These are phyloP conservation scores for Heptranchias perlo DNA, from an alignment of 2,113 vertebrate species.

Conservation along the genomic window DNA sequence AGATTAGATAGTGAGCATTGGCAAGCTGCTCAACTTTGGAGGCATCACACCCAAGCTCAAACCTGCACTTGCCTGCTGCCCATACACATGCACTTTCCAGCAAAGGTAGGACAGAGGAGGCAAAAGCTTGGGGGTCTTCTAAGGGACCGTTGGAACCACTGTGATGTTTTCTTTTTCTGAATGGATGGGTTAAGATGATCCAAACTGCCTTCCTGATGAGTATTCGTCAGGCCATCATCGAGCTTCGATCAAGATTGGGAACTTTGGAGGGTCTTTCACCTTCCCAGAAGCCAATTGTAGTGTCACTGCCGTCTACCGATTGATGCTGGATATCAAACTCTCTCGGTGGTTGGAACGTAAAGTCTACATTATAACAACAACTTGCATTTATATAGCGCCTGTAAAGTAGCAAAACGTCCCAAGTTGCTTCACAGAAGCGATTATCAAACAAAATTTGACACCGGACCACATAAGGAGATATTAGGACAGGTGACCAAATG, in stretches of 20 bases:
- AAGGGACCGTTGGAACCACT: neutral
- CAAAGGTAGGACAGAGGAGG: neutral
- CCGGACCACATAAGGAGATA: too few species aligned
- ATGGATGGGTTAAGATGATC: neutral
- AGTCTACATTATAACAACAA: too few species aligned
- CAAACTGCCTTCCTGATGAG: neutral
- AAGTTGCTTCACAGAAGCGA: too few species aligned
- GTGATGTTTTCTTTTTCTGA: neutral
- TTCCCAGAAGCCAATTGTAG: neutral
- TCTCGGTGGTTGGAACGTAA: neutral
- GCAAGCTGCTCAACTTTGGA: too few species aligned
- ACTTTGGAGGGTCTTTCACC: neutral
- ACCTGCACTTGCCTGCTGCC: neutral
- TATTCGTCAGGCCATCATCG: neutral
- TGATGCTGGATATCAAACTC: neutral
- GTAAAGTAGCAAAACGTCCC: too few species aligned
- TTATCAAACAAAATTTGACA: too few species aligned
- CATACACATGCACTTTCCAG: neutral
- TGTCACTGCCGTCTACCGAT: too few species aligned
- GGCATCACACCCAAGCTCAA: too few species aligned
- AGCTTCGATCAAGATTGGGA: neutral
- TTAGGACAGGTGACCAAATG: too few species aligned
- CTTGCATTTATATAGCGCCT: too few species aligned
- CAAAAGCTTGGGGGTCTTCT: neutral
- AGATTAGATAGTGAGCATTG: too few species aligned